Percentiles rank a stretch among this genome's conserved stretches.
Conservation (phyloP, 2,888 invertebrate genomes). For the Parnassius mnemosyne region DNA sequence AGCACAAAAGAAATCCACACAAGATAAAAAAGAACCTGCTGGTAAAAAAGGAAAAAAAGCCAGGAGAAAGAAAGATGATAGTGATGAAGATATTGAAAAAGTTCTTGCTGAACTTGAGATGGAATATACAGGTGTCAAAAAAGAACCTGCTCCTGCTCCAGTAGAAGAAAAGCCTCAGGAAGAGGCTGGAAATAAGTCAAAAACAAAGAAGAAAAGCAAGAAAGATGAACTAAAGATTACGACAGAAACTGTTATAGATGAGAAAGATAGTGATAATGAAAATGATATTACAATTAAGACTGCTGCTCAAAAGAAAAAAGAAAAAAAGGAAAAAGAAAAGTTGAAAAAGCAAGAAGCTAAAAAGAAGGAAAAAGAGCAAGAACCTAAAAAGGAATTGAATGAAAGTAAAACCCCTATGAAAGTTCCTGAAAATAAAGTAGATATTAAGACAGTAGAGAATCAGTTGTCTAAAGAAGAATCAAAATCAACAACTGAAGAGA, state of each 20-base stretch:
- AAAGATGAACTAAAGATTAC: constrained; percentile 57
- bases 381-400: constrained; percentile 51
- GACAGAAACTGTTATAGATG: constrained; percentile 51
- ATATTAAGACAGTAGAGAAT: constrained; percentile 42
- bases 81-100: constrained; percentile 91
- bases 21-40: constrained; percentile 68
- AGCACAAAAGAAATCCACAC: constrained; percentile 56
- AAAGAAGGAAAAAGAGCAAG: constrained; percentile 72
- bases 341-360: constrained; percentile 87
- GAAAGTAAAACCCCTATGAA: constrained; percentile 45
- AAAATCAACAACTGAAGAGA: constrained; percentile 60
- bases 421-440: constrained; percentile 41
- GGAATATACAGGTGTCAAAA: constrained; percentile 86
- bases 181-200: constrained; percentile 60
- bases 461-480: constrained; percentile 61
- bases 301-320: constrained; percentile 93
- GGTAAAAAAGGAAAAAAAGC: constrained; percentile 87
- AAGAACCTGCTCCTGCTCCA: constrained; percentile 64
- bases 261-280: constrained; percentile 76
- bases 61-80: constrained; percentile 87
- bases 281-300: constrained; percentile 85
- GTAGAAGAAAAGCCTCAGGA: constrained; percentile 60
- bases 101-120: constrained; percentile 90
- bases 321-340: constrained; percentile 91
- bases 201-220: constrained; percentile 63